phyloP scores from a whole-genome alignment of 2,113 vertebrate genomes.

The Aythya baeri region DNA sequence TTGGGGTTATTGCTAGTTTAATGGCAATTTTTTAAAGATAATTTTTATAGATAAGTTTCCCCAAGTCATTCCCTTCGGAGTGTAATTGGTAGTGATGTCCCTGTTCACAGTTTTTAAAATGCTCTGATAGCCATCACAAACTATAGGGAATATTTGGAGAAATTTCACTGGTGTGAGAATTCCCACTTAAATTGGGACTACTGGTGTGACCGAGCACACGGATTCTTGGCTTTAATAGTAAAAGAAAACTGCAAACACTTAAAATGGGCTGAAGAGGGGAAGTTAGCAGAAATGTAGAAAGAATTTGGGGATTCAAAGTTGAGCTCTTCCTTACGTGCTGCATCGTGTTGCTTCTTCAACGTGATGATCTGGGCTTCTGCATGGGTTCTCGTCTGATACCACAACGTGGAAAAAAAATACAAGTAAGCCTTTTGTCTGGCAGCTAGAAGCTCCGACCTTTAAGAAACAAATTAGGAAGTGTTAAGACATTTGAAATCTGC shows the following conservation, averaged over 20 bases:
- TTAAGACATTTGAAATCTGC: neutral
- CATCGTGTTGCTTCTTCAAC: neutral
- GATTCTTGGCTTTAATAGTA: neutral
- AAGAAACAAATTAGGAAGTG: fast-evolving
- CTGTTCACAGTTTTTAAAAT: neutral
- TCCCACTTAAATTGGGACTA: neutral
- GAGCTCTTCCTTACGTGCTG: neutral
- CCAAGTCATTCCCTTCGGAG: neutral
- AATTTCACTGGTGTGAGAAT: neutral
- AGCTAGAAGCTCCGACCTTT: neutral
- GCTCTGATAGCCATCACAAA: neutral
- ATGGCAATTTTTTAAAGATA: neutral
- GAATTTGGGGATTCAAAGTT: neutral
- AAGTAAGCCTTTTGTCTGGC: neutral
- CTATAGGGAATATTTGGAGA: neutral
- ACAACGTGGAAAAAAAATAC: fast-evolving
- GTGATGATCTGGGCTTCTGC: neutral
- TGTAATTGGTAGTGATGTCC: neutral
- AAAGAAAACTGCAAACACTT: neutral
- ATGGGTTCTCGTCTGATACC: neutral
- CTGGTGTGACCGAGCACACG: neutral
- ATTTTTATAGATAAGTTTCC: neutral
- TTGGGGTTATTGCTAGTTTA: neutral
- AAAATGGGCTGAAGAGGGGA: neutral
- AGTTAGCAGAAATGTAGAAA: neutral